Percentiles rank a stretch among this genome's conserved stretches.
These are phyloP conservation scores for Aphaenogaster rudis DNA, from an alignment of 1,140 invertebrate genomes.

Conservation along the genomic window DNA sequence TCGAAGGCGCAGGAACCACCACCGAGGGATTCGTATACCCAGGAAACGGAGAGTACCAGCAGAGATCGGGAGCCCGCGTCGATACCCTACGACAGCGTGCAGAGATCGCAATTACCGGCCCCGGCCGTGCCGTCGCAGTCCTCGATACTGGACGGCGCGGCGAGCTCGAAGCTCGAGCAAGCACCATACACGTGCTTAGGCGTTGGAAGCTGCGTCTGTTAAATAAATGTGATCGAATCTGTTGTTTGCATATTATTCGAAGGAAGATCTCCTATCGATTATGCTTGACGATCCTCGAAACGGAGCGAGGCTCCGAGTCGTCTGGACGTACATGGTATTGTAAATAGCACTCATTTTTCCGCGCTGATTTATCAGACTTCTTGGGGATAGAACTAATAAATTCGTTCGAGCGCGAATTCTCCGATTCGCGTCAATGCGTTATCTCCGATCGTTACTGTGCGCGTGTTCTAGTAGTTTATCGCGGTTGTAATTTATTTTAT, in stretches of 20 bases:
- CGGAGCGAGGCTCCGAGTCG: slow-evolving; percentile 5
- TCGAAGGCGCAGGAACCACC: slow-evolving; percentile 79
- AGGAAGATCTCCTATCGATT: not conserved
- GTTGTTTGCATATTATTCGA: slow-evolving; percentile 53
- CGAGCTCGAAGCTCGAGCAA: slow-evolving; percentile 83
- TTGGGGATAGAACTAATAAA: slow-evolving; percentile 36
- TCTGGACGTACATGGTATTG: slow-evolving; percentile 45
- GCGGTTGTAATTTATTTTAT: slow-evolving; percentile 76
- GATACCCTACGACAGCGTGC: slow-evolving; percentile 73
- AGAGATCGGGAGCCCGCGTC: slow-evolving; percentile 72
- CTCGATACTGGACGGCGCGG: slow-evolving; percentile 76
- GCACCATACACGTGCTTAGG: slow-evolving; percentile 82
- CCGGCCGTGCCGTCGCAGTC: slow-evolving; percentile 69
- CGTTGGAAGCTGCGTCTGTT: slow-evolving; percentile 84
- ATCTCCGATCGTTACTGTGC: slow-evolving; percentile 44
- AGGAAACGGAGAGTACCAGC: slow-evolving; percentile 73
- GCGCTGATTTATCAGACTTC: slow-evolving; percentile 9
- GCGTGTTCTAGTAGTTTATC: slow-evolving; percentile 59
- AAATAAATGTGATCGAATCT: slow-evolving; percentile 64
- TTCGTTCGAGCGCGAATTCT: not conserved
- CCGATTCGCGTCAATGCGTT: not conserved
- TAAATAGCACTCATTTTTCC: slow-evolving; percentile 48
- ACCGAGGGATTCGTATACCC: slow-evolving; percentile 62
- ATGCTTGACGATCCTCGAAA: slow-evolving; percentile 33
- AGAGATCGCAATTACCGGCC: slow-evolving; percentile 78